Evolutionary conservation across 1,140 invertebrate genomes (phyloP), one percentile per base, ranked within the genome.

Genomic region (Cydia strobilella): DNA sequence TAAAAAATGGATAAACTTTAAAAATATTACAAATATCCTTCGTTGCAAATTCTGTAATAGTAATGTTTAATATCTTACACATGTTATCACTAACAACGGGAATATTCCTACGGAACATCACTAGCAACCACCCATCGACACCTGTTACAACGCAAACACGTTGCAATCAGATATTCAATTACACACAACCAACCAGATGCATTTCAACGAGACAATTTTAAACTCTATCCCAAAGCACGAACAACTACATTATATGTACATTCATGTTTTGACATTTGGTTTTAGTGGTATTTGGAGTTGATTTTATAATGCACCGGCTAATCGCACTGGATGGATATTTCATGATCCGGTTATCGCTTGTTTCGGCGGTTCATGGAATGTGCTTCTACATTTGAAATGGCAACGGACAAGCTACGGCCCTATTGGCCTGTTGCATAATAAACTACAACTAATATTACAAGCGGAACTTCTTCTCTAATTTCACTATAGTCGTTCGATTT

Each of bases 151-250:
- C 3, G 35, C 76, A 81, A 80, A 78, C 77, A 79, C 73, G 79
- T 75, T 66, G 80, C 81, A 79, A 88, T 89, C 84, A 87, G 79
- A 86, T 86, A 90, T 90, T 90, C 86, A 88, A 88, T 90, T 90
- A 87, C 78, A 71, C 73, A 59, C 51, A 23, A 59, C 54, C 54
- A 23, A 20, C 18, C 54, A 59, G 18, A 20, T 59, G 9, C 54
- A 59, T 10, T 59, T 23, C 15, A n/a, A 59, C 9, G 20, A 23
- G 9, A 23, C 54, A 59, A 59, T n/a, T 59, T 12, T 23, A 59
- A 59, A 59, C 54, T n/a, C 10, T 18, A 59, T 23, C 20, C 20
- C 54, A 59, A 59, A 12, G 54, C 20, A 23, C 23, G 18, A 51
- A 20, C 54, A 12, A 59, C 54, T 4, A 2, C 20, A 18, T 48